A percentile compares a stretch with the other conserved stretches of the same genome.
Evolutionary conservation across 2,797 vertebrate species (phyloP).

Genomic region (Pterois miles): DNA sequence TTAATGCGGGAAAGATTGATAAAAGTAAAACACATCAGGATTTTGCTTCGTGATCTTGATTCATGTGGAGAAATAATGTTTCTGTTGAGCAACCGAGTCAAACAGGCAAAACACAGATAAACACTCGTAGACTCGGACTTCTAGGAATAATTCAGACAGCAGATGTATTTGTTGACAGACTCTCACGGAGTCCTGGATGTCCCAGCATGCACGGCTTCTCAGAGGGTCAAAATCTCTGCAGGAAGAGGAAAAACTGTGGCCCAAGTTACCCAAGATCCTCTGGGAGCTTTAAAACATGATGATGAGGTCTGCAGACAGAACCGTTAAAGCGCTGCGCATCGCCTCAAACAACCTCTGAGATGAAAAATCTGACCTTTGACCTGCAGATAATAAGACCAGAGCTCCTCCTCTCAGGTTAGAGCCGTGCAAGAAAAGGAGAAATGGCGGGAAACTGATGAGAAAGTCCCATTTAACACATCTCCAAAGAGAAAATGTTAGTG

Average conservation of each 20-base stretch:
- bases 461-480: neutral
- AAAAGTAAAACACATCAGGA: neutral
- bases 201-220: neutral
- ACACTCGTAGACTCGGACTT: slow-evolving; percentile 3
- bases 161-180: slow-evolving; percentile 13
- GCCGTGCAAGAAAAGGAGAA: no score
- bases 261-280: neutral
- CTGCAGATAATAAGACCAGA: neutral
- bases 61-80: neutral
- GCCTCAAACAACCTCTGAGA: neutral
- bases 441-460: no score
- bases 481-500: neutral
- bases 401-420: no score
- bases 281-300: neutral
- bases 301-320: slow-evolving; percentile 3
- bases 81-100: neutral
- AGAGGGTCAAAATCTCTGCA: neutral
- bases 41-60: neutral
- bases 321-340: neutral
- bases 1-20: neutral
- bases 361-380: neutral
- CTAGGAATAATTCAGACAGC: neutral
- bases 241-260: neutral
- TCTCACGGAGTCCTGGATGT: neutral
- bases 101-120: neutral